phyloP scores from a whole-genome alignment of 2,888 invertebrate genomes.

The Andrena marginata region DNA sequence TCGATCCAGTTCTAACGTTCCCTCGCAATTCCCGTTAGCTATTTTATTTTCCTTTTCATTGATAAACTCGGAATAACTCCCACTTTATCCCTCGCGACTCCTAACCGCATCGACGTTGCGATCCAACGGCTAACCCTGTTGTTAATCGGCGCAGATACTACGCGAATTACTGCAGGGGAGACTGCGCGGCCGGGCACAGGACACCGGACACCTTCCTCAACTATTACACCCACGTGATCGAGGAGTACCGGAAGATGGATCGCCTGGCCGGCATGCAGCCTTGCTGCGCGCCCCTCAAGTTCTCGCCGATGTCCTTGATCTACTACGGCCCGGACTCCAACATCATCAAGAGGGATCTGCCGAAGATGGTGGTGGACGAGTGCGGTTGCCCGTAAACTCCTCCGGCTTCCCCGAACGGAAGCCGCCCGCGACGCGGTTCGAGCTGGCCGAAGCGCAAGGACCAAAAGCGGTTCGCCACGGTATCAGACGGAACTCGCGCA shows the following conservation, averaged over 20 bases:
- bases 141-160: constrained; percentile 87
- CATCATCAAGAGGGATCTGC: constrained; percentile 96
- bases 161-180: constrained; percentile 97
- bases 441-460: not conserved
- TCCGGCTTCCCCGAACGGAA: too few species aligned
- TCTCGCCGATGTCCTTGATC: constrained; percentile 96
- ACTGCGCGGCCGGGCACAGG: constrained; percentile 91
- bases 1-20: too few species aligned
- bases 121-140: too few species aligned
- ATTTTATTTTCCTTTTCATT: too few species aligned
- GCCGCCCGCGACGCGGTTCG: not conserved
- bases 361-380: constrained; percentile 98
- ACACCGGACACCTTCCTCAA: constrained; percentile 94
- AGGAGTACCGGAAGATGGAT: constrained; percentile 93
- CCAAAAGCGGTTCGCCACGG: not conserved
- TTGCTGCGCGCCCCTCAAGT: constrained; percentile 96
- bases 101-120: too few species aligned
- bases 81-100: too few species aligned
- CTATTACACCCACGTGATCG: constrained; percentile 96
- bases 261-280: constrained; percentile 93
- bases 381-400: constrained; percentile 93
- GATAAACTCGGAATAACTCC: too few species aligned
- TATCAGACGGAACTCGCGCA: not conserved
- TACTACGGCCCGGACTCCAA: constrained; percentile 96
- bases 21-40: too few species aligned